Conservation (phyloP, 2,888 invertebrate genomes). For the Ennomos quercinarius region DNA sequence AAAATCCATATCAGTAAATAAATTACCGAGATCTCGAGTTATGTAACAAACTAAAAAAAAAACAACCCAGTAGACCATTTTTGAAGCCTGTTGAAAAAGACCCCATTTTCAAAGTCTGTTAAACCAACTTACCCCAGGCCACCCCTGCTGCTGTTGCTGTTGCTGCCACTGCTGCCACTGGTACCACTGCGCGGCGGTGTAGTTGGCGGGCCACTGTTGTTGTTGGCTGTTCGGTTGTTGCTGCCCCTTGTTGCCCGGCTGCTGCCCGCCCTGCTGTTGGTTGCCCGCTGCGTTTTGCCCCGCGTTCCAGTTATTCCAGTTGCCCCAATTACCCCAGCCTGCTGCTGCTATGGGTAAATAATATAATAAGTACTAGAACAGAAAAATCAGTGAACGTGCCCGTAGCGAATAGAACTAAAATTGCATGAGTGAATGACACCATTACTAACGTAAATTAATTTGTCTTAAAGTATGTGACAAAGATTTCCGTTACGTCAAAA, state of each 20-base stretch:
- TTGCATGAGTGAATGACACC: too few species aligned
- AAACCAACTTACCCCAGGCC: slow-evolving; percentile 61
- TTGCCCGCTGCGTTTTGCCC: slow-evolving; percentile 36
- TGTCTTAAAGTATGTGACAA: too few species aligned
- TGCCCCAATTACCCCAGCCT: slow-evolving; percentile 61
- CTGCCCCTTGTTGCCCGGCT: slow-evolving; percentile 22
- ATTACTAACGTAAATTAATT: too few species aligned
- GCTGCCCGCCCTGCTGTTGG: slow-evolving; percentile 41
- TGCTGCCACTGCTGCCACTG: slow-evolving; percentile 83
- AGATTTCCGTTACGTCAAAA: too few species aligned
- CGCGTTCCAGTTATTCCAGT: slow-evolving; percentile 70
- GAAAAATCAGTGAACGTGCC: too few species aligned
- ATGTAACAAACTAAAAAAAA: not conserved
- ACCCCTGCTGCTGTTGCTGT: slow-evolving; percentile 74
- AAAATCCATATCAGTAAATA: too few species aligned
- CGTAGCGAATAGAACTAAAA: too few species aligned
- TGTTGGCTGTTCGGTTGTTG: slow-evolving; percentile 36
- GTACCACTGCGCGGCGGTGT: slow-evolving; percentile 78
- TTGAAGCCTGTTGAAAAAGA: too few species aligned
- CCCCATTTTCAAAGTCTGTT: too few species aligned
- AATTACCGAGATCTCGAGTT: too few species aligned
- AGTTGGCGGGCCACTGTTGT: slow-evolving; percentile 67
- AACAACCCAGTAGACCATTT: too few species aligned
- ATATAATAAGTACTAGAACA: not conserved
- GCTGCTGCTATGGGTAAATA: slow-evolving; percentile 31